Evolutionary conservation across 2,797 vertebrate genomes (phyloP), one percentile per base, ranked within the genome.

Genomic region (Aselliscus stoliczkanus): DNA sequence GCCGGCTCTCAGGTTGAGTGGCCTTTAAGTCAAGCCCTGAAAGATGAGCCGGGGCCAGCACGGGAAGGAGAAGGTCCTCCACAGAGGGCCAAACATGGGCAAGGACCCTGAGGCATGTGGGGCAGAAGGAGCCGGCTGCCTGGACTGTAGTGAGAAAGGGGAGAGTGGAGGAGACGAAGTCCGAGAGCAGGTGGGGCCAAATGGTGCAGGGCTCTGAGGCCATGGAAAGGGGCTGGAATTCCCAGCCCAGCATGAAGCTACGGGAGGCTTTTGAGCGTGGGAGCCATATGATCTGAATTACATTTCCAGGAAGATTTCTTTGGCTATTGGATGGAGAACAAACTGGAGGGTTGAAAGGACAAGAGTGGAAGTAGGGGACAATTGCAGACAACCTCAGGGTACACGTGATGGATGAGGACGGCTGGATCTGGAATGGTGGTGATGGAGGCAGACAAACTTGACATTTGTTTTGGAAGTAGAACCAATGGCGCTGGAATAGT

Each of bases 1-100:
- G n/a, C n/a, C n/a, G n/a, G n/a, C n/a, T n/a, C n/a, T n/a, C n/a
- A n/a, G n/a, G n/a, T 5, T 8, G 11, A 1, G 0, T 14, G 65
- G 1, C 9, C 2, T 56, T 56, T 86, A 65, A 86, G 70, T 52
- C 23, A 34, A 69, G 80, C 31, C 44, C 34, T 27, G 52, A 2
- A 79, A 64, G 31, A 20, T 29, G 37, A 39, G 44, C 1, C 0
- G 9, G 9, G 0, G 1, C 10, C n/a, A 47, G 70, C 1, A 0
- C 31, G 37, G 65, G 72, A 42, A 13, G 50, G 54, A 54, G 47
- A 29, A 34, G 62, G 44, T 52, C 34, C 76, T 52, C 17, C 27
- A 14, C 4, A 27, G 18, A 82, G 42, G 69, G 21, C 7, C 21
- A 13, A 17, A 1, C 42, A 4, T 2, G 11, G 34, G 39, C 10